Evolutionary conservation across 2,113 vertebrate genomes (phyloP), one percentile per base, ranked within the genome.

Genomic region (Dunckerocampus dactyliophorus): DNA sequence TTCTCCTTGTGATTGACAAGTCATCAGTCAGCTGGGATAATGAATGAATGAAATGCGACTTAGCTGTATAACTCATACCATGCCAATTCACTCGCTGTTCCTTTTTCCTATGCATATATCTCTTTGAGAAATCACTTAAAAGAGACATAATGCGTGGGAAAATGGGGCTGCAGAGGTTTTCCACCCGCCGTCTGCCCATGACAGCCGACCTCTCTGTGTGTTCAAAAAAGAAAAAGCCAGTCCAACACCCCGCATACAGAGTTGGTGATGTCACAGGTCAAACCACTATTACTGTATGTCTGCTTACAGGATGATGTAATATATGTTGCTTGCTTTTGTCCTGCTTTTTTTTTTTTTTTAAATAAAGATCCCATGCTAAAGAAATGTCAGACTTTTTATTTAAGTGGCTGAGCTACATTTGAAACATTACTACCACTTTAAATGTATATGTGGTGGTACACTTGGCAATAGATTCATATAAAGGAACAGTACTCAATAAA

Each of bases 81-180:
- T 34, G 31, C 2, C 24, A 28, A 5, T 69, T 69, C 74, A 77
- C 92, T 95, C 92, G 91, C 89, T 87, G 93, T 95, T 95, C 93
- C 94, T 93, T 96, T 93, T 96, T 99, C 96, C 96, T 99, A 99
- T 99, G 95, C 95, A 94, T 93, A 97, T 97, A 97, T 94, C 92
- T 99, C 93, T 99, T 99, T 96, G 95, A 94, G 88, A 92, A 71
- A 79, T 88, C 59, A 65, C 88, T 88, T 92, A 94, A 92, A 98
- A 99, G 96, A 97, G 91, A 95, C 92, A 92, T 97, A 95, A 71
- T 82, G 95, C 95, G 98, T 98, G 94, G 96, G 96, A 97, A 96
- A 94, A 95, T 85, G 95, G 96, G 89, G 95, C 93, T 72, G 59
- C 80, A 75, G 92, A 92, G 92, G 84, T 93, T 76, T 89, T 89